These are phyloP conservation scores for Bicyclus anynana DNA, from an alignment of 1,140 invertebrate genomes.

Conservation along the genomic window DNA sequence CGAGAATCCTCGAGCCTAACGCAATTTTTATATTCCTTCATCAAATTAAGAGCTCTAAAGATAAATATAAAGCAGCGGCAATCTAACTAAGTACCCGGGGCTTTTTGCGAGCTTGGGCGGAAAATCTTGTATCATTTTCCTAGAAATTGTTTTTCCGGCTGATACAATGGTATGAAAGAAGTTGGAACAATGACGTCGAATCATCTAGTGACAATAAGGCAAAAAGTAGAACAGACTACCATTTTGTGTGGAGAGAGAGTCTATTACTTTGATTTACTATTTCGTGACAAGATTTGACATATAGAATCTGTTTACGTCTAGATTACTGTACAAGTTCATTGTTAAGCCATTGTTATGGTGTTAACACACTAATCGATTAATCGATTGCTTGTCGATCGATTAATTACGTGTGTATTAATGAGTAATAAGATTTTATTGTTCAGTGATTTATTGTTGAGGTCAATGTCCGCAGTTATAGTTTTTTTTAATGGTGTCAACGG, in stretches of 20 bases:
- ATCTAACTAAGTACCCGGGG: slow-evolving; percentile 39
- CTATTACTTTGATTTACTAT: slow-evolving; percentile 33
- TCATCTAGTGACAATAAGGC: slow-evolving; percentile 38
- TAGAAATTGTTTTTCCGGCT: slow-evolving; percentile 34
- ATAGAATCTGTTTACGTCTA: too few relatives aligned
- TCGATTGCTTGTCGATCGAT: too few relatives aligned
- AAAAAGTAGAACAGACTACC: slow-evolving; percentile 25
- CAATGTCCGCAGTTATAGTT: too few relatives aligned
- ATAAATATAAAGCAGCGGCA: slow-evolving; percentile 18
- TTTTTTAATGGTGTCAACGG: too few relatives aligned
- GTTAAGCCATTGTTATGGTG: too few relatives aligned
- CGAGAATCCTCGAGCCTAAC: slow-evolving; percentile 23
- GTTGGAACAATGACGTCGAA: slow-evolving; percentile 36
- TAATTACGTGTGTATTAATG: too few relatives aligned
- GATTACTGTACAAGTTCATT: background rate
- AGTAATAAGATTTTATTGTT: too few relatives aligned
- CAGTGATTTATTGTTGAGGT: too few relatives aligned
- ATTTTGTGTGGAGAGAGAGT: slow-evolving; percentile 32
- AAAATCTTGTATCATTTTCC: slow-evolving; percentile 48
- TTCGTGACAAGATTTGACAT: background rate
- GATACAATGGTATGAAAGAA: slow-evolving; percentile 35
- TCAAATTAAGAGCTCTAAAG: slow-evolving; percentile 45
- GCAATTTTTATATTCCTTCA: slow-evolving; percentile 47
- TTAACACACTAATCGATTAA: too few relatives aligned
- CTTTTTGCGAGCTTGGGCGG: slow-evolving; percentile 37